Evolutionary conservation across 2,888 invertebrate species (phyloP).

Genomic region (Himalopsyche kuldschensis): DNA sequence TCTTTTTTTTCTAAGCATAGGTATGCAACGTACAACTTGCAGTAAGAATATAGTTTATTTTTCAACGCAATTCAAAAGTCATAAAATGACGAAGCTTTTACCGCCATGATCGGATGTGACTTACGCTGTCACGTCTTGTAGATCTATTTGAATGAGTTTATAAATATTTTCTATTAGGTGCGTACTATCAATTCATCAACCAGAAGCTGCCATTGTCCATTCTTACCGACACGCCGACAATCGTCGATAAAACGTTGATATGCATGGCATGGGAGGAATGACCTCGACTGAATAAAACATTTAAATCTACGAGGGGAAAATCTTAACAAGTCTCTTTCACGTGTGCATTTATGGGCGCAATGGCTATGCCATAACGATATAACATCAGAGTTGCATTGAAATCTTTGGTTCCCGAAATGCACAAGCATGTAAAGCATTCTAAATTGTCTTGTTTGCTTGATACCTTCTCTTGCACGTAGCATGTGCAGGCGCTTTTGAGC

Average conservation of each 20-base stretch:
- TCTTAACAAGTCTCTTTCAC: background rate
- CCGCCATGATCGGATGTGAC: background rate
- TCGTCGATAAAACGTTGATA: background rate
- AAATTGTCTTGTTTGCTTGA: background rate
- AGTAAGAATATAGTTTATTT: too few relatives aligned
- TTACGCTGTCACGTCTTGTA: background rate
- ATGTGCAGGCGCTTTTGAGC: background rate
- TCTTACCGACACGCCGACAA: background rate
- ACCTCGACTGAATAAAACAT: background rate
- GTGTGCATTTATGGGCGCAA: background rate
- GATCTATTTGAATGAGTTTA: background rate
- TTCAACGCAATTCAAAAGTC: background rate
- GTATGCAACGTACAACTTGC: too few relatives aligned
- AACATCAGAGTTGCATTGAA: background rate
- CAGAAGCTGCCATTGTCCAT: background rate
- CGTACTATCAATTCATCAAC: background rate
- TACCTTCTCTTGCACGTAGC: background rate
- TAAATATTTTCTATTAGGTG: background rate
- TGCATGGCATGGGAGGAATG: background rate
- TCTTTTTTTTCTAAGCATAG: too few relatives aligned
- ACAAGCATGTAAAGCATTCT: background rate
- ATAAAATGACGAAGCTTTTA: background rate
- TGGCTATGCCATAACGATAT: background rate
- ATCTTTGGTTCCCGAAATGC: background rate
- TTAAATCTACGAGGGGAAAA: background rate